Evolutionary conservation across 2,797 vertebrate species (phyloP), one percentile per base, ranked within the genome.

Genomic region (Antennarius maculatus): DNA sequence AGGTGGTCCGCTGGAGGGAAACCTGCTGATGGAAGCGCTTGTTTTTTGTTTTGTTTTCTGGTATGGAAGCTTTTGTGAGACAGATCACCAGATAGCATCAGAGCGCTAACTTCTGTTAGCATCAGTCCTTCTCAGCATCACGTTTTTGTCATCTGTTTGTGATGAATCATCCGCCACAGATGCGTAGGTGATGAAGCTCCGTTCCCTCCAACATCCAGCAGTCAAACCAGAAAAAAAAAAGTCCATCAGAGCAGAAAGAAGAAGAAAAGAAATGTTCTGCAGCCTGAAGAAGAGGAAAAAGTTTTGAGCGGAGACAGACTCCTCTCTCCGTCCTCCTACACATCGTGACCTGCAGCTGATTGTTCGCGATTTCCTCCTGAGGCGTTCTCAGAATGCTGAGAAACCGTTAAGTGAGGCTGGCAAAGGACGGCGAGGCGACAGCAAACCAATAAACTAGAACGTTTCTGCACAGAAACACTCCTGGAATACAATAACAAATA

Each of bases 331-430:
- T 71, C 77, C 77, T 43, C 83, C 80, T 54, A 71, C 79, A 46
- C 74, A 23, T 4, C 1, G 10, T 54, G 69, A 71, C 67, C 82
- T 18, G 61, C 57, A 55, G 70, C 58, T 15, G 7, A 53, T 11
- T 16, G 59, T 16, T 68, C 59, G 7, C 18, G 55, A 17, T 60
- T 13, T 43, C 49, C 59, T 69, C 58, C 67, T 8, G 0, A 53
- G 52, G 68, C 68, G 77, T 71, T 66, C 54, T 71, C 67, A 73
- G 79, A 75, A 72, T 77, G 15, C 45, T 18, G 28, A 60, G 53
- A 61, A 28, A 39, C 14, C 5, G 47, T 17, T 43, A 49, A 61
- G 34, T 42, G 61, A 66, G 61, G 70, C 16, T 59, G 62, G 58
- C 5, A 16, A 23, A 65, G 43, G 62, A 73, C 64, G 52, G 57